Evolutionary conservation across 2,797 vertebrate genomes (phyloP).

Genomic region (Lepidocolaptes lacrymiger): DNA sequence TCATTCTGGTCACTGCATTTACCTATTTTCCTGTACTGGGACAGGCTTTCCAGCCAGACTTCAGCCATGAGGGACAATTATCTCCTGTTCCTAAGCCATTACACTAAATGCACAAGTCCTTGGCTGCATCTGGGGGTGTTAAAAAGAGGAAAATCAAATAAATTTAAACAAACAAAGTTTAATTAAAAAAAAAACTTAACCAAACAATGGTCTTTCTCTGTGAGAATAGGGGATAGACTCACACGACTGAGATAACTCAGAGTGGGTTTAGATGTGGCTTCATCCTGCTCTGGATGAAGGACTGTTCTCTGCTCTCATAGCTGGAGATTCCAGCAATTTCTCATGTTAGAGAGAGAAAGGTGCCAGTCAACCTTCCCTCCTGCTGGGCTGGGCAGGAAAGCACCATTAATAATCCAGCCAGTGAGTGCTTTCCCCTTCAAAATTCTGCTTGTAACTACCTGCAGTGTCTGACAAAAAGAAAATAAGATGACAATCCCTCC

Average conservation of each 20-base stretch:
- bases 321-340: neutral
- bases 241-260: neutral
- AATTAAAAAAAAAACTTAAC: neutral
- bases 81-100: neutral
- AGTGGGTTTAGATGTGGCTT: neutral
- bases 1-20: neutral
- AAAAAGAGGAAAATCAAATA: neutral
- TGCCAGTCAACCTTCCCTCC: neutral
- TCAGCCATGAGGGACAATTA: neutral
- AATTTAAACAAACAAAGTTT: neutral
- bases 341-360: neutral
- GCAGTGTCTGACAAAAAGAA: neutral
- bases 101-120: neutral
- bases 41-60: neutral
- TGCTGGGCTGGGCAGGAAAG: neutral
- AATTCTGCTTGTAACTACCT: neutral
- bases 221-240: neutral
- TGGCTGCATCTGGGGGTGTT: neutral
- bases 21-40: neutral
- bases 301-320: neutral
- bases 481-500: rapidly evolving
- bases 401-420: neutral
- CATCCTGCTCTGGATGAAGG: neutral
- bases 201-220: neutral
- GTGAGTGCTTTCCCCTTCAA: neutral